Percentiles rank a stretch among this genome's conserved stretches.
Evolutionary conservation across 2,888 invertebrate species (phyloP).

Genomic region (Apodemia hepburni): DNA sequence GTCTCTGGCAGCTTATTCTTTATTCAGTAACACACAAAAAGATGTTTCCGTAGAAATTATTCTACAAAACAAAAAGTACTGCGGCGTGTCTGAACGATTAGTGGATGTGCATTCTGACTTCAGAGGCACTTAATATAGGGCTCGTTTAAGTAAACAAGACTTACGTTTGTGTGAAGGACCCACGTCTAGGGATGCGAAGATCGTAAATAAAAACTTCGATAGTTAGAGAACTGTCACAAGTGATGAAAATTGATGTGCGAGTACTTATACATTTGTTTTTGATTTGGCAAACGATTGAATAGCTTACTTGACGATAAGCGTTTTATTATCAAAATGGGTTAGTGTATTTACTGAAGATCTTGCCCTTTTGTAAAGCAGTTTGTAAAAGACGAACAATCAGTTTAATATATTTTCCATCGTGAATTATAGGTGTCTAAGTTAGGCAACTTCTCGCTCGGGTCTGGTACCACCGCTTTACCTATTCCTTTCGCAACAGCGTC

Average conservation of each 20-base stretch:
- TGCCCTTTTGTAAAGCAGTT: too few species aligned
- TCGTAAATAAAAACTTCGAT: neutral
- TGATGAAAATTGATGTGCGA: neutral
- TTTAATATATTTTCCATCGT: too few species aligned
- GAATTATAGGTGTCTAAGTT: too few species aligned
- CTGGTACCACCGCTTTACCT: too few species aligned
- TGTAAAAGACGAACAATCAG: too few species aligned
- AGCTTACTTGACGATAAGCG: too few species aligned
- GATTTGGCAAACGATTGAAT: too few species aligned
- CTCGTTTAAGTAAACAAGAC: conserved; percentile 77
- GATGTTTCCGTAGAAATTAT: conserved; percentile 3
- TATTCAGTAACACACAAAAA: conserved; percentile 1
- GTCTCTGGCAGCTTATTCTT: neutral
- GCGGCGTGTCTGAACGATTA: conserved; percentile 24
- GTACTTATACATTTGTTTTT: neutral
- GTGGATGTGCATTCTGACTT: conserved; percentile 30
- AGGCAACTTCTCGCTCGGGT: too few species aligned
- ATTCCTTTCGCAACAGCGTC: too few species aligned
- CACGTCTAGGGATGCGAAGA: neutral
- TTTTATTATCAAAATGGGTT: too few species aligned
- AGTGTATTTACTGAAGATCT: too few species aligned
- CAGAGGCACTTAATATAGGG: conserved; percentile 50
- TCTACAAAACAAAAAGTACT: conserved; percentile 21
- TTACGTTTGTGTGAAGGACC: conserved; percentile 62
- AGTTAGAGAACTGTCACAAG: neutral